Percentiles rank a stretch among this genome's conserved stretches.
These are phyloP conservation scores for Bilobella aurantiaca DNA, from an alignment of 1,140 invertebrate species.

Conservation along the genomic window DNA sequence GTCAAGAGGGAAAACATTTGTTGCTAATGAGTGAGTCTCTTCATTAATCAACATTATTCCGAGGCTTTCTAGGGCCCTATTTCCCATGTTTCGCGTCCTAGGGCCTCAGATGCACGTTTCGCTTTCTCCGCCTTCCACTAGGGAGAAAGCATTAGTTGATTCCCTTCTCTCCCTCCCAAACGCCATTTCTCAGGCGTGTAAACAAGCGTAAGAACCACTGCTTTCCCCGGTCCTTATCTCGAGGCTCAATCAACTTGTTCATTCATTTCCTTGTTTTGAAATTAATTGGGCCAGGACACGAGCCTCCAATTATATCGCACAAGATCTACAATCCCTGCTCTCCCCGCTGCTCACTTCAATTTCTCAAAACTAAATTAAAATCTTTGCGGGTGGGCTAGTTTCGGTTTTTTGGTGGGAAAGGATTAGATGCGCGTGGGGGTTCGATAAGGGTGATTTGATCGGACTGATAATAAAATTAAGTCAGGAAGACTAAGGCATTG, in stretches of 20 bases:
- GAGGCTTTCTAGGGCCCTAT: no score
- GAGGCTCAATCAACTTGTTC: conserved; percentile 2
- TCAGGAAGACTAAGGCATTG: conserved; percentile 16
- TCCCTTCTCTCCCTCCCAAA: neutral
- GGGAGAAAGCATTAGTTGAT: neutral
- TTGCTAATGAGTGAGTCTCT: conserved; percentile 34
- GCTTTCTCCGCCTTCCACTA: neutral
- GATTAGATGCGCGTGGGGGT: conserved; percentile 27
- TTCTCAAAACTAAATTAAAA: neutral
- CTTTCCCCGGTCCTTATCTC: neutral
- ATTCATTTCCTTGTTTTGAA: conserved; percentile 1
- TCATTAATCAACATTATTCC: conserved; percentile 36
- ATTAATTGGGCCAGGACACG: conserved; percentile 9
- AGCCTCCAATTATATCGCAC: no score
- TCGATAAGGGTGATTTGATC: conserved; percentile 33
- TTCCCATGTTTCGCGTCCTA: neutral
- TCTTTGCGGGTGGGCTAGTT: neutral
- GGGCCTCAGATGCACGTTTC: no score
- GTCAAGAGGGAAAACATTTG: conserved; percentile 34
- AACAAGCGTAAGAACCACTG: neutral
- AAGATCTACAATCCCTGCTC: no score
- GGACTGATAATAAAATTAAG: conserved; percentile 34
- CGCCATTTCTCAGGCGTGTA: neutral
- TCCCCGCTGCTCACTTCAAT: neutral
- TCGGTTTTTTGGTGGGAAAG: conserved; percentile 14